phyloP scores from a whole-genome alignment of 1,140 invertebrate species.

The Vanessa tameamea region DNA sequence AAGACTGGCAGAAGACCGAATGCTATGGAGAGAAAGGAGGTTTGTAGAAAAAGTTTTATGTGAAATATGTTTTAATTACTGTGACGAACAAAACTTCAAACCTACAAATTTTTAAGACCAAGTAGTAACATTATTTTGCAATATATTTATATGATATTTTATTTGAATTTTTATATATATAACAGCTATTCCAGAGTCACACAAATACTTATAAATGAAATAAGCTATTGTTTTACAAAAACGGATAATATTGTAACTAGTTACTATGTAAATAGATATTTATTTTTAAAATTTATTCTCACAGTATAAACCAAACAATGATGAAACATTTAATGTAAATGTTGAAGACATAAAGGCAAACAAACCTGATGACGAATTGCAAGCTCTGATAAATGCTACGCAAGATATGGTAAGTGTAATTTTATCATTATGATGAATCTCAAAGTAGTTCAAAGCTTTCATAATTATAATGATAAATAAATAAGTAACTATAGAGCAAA shows the following conservation, averaged over 20 bases:
- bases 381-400: slow-evolving; percentile 83
- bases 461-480: no score
- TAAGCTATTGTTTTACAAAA: no score
- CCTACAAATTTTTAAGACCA: no score
- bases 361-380: slow-evolving; percentile 81
- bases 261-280: no score
- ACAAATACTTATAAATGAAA: no score
- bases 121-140: no score
- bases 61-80: neutral
- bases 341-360: slow-evolving; percentile 73
- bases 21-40: slow-evolving; percentile 74
- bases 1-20: slow-evolving; percentile 84
- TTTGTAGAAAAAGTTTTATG: slow-evolving; percentile 38
- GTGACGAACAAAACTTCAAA: neutral
- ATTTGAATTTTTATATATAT: slow-evolving; percentile 5
- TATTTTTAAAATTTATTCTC: slow-evolving; percentile 24
- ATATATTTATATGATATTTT: neutral
- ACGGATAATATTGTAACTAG: no score
- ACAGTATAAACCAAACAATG: slow-evolving; percentile 77
- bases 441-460: no score
- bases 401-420: slow-evolving; percentile 80
- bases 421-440: neutral
- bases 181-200: no score
- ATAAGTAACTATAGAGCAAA: no score
- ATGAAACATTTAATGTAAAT: slow-evolving; percentile 77